These are phyloP conservation scores for Atrichornis clamosus DNA, from an alignment of 2,113 vertebrate species.

Conservation along the genomic window DNA sequence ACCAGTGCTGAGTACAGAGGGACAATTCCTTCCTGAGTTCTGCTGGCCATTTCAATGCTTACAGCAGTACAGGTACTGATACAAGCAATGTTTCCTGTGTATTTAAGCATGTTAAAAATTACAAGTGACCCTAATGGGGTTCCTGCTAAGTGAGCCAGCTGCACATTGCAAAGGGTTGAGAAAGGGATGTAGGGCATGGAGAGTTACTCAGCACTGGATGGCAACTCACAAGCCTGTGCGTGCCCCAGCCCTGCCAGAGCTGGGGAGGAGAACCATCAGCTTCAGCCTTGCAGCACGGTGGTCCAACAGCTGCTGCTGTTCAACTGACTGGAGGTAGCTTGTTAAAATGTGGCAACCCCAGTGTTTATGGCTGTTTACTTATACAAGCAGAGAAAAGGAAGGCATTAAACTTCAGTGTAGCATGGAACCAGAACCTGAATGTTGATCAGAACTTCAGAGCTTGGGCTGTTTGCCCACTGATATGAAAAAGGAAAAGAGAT, in stretches of 20 bases:
- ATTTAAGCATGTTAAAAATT: background rate
- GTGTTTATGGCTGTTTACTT: background rate
- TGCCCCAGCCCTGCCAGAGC: background rate
- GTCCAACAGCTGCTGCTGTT: background rate
- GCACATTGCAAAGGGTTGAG: fast-evolving
- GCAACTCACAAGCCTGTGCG: fast-evolving
- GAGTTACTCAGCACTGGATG: background rate
- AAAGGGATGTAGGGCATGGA: background rate
- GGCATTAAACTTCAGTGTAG: background rate
- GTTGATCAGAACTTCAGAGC: background rate
- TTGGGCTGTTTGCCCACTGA: background rate
- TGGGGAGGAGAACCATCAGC: background rate
- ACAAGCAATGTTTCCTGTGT: background rate
- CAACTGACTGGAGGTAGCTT: background rate
- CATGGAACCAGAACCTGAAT: background rate
- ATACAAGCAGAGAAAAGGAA: background rate
- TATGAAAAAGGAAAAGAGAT: background rate
- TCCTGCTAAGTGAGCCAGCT: background rate
- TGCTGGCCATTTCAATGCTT: background rate
- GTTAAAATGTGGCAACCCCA: background rate
- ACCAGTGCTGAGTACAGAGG: background rate
- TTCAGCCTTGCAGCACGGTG: background rate
- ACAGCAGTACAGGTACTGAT: background rate
- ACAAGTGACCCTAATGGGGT: background rate
- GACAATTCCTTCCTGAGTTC: background rate